Conservation (phyloP, 2,888 invertebrate genomes). For the Eupeodes latifasciatus region DNA sequence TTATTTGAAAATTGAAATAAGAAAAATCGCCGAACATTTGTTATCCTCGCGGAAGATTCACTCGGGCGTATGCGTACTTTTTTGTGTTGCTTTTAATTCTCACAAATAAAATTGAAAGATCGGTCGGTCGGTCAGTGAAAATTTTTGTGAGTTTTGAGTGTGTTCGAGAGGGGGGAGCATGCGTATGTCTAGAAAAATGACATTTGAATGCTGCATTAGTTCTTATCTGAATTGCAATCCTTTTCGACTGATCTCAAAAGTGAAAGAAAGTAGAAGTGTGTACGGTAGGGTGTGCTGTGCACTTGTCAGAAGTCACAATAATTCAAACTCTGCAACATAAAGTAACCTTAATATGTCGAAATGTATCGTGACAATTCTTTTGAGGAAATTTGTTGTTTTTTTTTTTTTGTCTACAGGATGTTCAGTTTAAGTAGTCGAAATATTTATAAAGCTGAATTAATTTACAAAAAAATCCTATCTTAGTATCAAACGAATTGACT, state of each 20-base stretch:
- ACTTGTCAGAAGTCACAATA: constrained; percentile 43
- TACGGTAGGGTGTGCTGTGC: constrained; percentile 19
- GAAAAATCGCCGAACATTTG: constrained; percentile 65
- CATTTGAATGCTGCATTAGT: not conserved
- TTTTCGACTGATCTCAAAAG: constrained; percentile 52
- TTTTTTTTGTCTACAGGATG: not conserved
- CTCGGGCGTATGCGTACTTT: constrained; percentile 68
- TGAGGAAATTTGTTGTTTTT: not conserved
- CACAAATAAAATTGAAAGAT: constrained; percentile 7
- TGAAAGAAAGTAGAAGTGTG: constrained; percentile 23
- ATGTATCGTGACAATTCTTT: constrained; percentile 36
- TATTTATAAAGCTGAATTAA: too few relatives aligned
- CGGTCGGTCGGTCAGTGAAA: not conserved
- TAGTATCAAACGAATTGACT: too few relatives aligned
- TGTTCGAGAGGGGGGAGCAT: constrained; percentile 1
- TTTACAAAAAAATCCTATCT: too few relatives aligned
- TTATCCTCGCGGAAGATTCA: constrained; percentile 55
- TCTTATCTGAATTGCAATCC: constrained; percentile 51
- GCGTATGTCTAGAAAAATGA: constrained; percentile 42
- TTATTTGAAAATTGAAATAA: constrained; percentile 55
- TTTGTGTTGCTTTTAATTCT: constrained; percentile 9
- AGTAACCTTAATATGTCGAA: constrained; percentile 58
- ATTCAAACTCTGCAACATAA: constrained; percentile 15
- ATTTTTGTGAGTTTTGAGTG: constrained; percentile 10
- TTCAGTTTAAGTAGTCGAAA: too few relatives aligned